Evolutionary conservation across 2,113 vertebrate genomes (phyloP).

Genomic region (Andinoacara biseriatus): DNA sequence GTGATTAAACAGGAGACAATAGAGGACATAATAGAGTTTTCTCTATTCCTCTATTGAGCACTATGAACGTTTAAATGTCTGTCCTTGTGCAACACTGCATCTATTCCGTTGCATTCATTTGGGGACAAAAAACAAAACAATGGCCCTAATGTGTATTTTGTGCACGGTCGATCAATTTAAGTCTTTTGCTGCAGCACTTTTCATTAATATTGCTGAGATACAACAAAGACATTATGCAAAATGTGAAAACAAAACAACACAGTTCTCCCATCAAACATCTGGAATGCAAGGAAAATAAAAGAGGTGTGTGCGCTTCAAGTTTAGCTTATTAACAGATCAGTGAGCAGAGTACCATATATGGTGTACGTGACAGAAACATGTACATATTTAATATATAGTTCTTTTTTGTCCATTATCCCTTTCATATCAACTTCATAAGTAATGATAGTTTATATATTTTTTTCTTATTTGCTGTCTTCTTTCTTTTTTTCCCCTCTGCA

Average conservation of each 20-base stretch:
- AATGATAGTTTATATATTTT: not conserved
- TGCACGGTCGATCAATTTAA: not conserved
- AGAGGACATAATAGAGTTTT: not conserved
- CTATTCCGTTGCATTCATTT: not conserved
- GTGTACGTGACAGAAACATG: not conserved
- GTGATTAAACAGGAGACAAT: constrained; percentile 1
- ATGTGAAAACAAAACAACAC: not conserved
- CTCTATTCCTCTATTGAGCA: not conserved
- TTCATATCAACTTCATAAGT: not conserved
- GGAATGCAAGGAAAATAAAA: not conserved
- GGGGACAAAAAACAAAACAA: not conserved
- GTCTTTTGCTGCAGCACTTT: not conserved
- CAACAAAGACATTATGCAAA: constrained; percentile 12
- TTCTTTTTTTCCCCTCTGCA: not conserved
- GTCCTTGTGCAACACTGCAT: not conserved
- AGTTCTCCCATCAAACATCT: constrained; percentile 3
- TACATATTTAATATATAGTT: not conserved
- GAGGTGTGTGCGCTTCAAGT: not conserved
- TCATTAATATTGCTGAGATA: constrained; percentile 14
- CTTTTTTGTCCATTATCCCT: not conserved
- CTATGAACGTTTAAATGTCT: not conserved
- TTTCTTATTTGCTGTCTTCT: too few species aligned
- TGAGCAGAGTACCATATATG: not conserved
- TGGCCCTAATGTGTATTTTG: not conserved
- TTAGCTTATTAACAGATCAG: not conserved